These are phyloP conservation scores for Catalaphyllia jardinei DNA, from an alignment of 64 coral and sea anemone genomes.

Conservation along the genomic window DNA sequence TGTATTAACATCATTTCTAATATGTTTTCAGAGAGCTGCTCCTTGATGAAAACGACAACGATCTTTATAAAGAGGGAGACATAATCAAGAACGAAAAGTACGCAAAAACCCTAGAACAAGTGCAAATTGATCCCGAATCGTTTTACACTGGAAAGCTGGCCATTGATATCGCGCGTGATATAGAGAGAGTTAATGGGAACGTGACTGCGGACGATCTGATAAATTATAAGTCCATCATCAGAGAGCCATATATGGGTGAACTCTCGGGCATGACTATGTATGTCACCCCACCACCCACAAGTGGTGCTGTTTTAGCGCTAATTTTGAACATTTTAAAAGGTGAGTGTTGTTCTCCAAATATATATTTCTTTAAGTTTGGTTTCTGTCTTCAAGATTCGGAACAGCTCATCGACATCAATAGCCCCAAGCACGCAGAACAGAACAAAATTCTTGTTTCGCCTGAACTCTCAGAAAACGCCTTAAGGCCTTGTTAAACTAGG, in stretches of 20 bases:
- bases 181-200: slow-evolving; percentile 15
- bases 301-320: slow-evolving; percentile 73
- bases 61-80: slow-evolving; percentile 2
- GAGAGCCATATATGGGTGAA: not conserved
- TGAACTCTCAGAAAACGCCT: too few relatives aligned
- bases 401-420: too few relatives aligned
- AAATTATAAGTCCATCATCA: slow-evolving; percentile 3
- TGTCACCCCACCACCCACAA: slow-evolving; percentile 64
- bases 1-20: not conserved
- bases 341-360: not conserved
- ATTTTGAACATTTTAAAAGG: slow-evolving; percentile 87
- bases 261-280: slow-evolving; percentile 41
- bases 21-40: slow-evolving; percentile 49
- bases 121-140: slow-evolving; percentile 37
- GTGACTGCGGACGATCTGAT: slow-evolving; percentile 48
- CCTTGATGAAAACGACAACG: slow-evolving; percentile 7
- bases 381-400: too few relatives aligned
- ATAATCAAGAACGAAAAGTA: slow-evolving; percentile 37
- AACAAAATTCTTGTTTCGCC: too few relatives aligned
- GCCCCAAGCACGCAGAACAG: too few relatives aligned
- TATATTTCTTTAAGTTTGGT: too few relatives aligned
- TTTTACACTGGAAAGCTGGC: slow-evolving; percentile 62
- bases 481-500: too few relatives aligned
- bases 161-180: slow-evolving; percentile 27
- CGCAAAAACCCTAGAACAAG: slow-evolving; percentile 49